Evolutionary conservation across 37 sponge, comb jelly and placozoan genomes (phyloP), one percentile per base, ranked within the genome.

Genomic region (Tethya wilhelma): DNA sequence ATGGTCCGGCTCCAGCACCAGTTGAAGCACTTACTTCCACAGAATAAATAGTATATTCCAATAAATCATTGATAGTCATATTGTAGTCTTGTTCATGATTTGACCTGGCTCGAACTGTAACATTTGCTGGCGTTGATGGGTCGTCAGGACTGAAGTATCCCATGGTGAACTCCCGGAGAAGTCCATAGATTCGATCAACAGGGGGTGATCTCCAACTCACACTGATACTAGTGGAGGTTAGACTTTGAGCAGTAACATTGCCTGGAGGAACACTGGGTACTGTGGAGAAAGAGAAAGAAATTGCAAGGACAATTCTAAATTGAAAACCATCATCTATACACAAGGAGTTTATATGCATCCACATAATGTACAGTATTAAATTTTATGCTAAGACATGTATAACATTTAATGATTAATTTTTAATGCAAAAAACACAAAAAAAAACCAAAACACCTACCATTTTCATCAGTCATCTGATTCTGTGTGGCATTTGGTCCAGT

Each of bases 231-330:
- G 69, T 69, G 37, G 67, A 69, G 34, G 71, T 41, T 4, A 8
- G 23, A 25, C 25, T 40, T 17, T 55, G 41, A 9, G 22, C 70
- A 36, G 19, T 14, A 2, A 80, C 59, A 58, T 45, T 56, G 9
- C 12, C 22, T 38, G 81, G 81, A 68, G 81, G 28, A 14, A 38
- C 71, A 23, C 81, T 71, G 3, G 81, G 81, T 53, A 68, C 81
- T 80, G 57, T 4, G 33, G n/a, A 62, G n/a, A n/a, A n/a, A n/a
- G n/a, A 9, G 20, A 44, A n/a, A 8, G 34, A 37, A 23, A 67
- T 32, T 36, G 29, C 37, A 67, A 67, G 7, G n/a, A n/a, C n/a
- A n/a, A n/a, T n/a, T n/a, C n/a, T n/a, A n/a, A n/a, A n/a, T n/a
- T n/a, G n/a, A n/a, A n/a, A n/a, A n/a, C n/a, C n/a, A n/a, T n/a